phyloP scores from a whole-genome alignment of 2,797 vertebrate species.

The Poecilia gillii region DNA sequence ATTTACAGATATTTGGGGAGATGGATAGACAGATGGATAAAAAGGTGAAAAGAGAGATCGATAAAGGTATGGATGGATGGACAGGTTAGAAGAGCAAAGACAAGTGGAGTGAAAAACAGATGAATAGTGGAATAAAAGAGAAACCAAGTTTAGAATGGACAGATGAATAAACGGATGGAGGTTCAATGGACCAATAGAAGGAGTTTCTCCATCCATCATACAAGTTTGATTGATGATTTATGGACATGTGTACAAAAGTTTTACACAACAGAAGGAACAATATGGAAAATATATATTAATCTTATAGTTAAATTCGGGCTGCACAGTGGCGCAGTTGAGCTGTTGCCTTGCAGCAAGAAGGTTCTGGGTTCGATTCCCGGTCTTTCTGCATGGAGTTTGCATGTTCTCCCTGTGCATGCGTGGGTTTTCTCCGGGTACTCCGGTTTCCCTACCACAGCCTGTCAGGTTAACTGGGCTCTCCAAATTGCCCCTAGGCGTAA shows the following conservation, averaged over 20 bases:
- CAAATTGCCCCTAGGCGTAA: too few species aligned
- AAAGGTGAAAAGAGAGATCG: background rate
- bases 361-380: too few species aligned
- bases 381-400: too few species aligned
- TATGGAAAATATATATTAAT: background rate
- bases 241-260: background rate
- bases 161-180: background rate
- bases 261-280: background rate
- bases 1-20: background rate
- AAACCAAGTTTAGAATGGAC: background rate
- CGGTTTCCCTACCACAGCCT: too few species aligned
- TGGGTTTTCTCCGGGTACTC: too few species aligned
- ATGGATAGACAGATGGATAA: background rate
- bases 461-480: too few species aligned
- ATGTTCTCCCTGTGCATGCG: too few species aligned
- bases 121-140: background rate
- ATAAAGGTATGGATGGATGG: background rate
- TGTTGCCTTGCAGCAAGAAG: too few species aligned
- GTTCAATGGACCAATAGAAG: background rate
- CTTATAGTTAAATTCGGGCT: background rate
- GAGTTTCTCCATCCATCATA: background rate
- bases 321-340: too few species aligned
- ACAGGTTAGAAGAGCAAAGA: background rate
- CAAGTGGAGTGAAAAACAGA: background rate
- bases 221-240: too few species aligned